Evolutionary conservation across 1,140 invertebrate species (phyloP), one percentile per base, ranked within the genome.

Genomic region (Armadillidium nasatum): DNA sequence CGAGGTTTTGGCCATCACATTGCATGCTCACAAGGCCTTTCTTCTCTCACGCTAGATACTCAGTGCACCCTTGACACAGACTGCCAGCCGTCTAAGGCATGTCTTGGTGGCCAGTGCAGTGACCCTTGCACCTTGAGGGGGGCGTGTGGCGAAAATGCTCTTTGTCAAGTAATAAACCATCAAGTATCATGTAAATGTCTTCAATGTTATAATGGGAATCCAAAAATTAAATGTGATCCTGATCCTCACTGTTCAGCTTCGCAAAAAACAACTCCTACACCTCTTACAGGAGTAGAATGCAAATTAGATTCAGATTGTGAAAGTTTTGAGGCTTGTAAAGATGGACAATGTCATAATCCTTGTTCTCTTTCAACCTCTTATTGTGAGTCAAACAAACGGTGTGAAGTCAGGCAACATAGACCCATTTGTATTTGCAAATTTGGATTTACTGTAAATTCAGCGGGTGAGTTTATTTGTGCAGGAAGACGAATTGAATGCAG

Each of bases 11-110:
- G 70, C 73, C 78, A 50, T 54, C 19, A 44, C 44, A 71, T 71
- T 79, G 77, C 75, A 78, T 80, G 81, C 76, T 78, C 75, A 76
- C 74, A 23, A 46, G 76, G 74, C 72, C 71, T 77, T 80, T 77
- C 76, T 76, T 76, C 78, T 73, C 77, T 71, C 78, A 75, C 72
- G 70, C 54, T 78, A 81, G 76, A 81, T 76, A 74, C 75, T 84
- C 91, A 94, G 89, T 96, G 94, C 87, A 91, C 91, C 86, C 91
- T 90, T 85, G 93, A 96, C 88, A 88, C 89, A 87, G 93, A 95
- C 86, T 96, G 94, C 87, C 89, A 93, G 78, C 90, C 91, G 86
- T 93, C 95, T 86, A 93, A 93, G 87, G 92, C 93, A 84, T 96
- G 94, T 88, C 90, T 94, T 85, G 91, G 89, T 83, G 88, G 89